These are phyloP conservation scores for Brachionus calyciflorus DNA, from an alignment of 1,140 invertebrate genomes.

Conservation along the genomic window DNA sequence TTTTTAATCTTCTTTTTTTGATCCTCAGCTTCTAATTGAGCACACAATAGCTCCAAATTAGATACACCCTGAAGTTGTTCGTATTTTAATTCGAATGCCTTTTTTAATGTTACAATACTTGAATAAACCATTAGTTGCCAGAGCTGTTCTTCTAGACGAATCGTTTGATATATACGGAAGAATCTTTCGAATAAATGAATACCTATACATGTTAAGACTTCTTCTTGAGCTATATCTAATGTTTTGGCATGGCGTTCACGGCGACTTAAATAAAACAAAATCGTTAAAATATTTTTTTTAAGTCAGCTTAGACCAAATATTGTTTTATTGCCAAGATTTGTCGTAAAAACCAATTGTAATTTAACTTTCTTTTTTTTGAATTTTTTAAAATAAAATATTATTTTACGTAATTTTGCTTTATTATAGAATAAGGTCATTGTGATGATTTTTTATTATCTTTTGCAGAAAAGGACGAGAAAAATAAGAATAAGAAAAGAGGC, in stretches of 20 bases:
- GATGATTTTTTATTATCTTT: no score
- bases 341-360: no score
- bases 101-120: slow-evolving; percentile 76
- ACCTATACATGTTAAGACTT: slow-evolving; percentile 85
- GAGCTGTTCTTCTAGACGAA: slow-evolving; percentile 82
- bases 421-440: no score
- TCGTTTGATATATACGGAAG: slow-evolving; percentile 75
- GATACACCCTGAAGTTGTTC: slow-evolving; percentile 8
- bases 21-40: background rate
- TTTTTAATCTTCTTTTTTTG: slow-evolving; percentile 2
- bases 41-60: slow-evolving; percentile 22
- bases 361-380: no score
- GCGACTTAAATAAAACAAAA: slow-evolving; percentile 60
- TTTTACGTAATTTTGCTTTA: no score
- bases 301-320: no score
- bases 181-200: slow-evolving; percentile 84
- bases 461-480: no score
- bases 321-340: no score
- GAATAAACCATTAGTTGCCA: slow-evolving; percentile 84
- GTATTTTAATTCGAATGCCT: slow-evolving; percentile 69
- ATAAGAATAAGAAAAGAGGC: no score
- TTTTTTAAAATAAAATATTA: no score
- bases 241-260: slow-evolving; percentile 88
- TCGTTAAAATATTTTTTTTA: background rate
- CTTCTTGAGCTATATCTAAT: slow-evolving; percentile 87